Base-by-base conservation (phyloP, 2,797 vertebrate species). In the Acipenser ruthenus region DNA sequence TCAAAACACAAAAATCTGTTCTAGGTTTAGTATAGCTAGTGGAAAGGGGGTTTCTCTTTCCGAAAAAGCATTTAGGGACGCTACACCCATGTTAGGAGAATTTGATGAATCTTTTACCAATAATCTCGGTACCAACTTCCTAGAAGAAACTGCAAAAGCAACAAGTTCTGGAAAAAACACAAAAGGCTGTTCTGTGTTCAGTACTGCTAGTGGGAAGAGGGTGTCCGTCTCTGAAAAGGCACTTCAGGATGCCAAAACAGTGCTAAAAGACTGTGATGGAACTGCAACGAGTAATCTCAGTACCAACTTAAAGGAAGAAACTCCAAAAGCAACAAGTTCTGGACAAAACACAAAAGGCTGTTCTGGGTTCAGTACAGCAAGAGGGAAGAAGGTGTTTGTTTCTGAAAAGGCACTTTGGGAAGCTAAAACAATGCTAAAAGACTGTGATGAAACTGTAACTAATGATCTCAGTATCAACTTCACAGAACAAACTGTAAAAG, bases 191-290 rank as follows among this genome's bases (percentile, higher is more conserved):
- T 64, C 81, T 74, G 84, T 81, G 8, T 90, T 90, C 79, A 90
- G 78, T 74, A 84, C 89, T 68, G 91, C 91, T 71, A 85, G 87
- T 74, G 91, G 91, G 51, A 94, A 90, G 77, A 75, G 67, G 15
- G 82, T 93, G 6, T 10, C 65, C 0, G 13, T 94, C 69, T 91
- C 81, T 67, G 71, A 75, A 78, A 80, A 73, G 50, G 85, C 91
- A 50, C 77, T 95, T 47, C 68, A 88, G 66, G 93, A 89, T 81
- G 88, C 88, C 61, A 88, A 87, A 55, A 71, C 69, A 11, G 68
- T 90, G 53, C 74, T 88, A 60, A 71, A 80, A 59, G 84, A 90
- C 65, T 85, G 80, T 47, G 78, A 77, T 75, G 69, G 67, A 4
- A 65, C 58, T 73, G 67, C 78, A 50, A 71, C 37, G 68, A 15